Conservation (phyloP, 30 jellyfish, hydroid and myxozoan genomes). For the Hydractinia echinata region DNA sequence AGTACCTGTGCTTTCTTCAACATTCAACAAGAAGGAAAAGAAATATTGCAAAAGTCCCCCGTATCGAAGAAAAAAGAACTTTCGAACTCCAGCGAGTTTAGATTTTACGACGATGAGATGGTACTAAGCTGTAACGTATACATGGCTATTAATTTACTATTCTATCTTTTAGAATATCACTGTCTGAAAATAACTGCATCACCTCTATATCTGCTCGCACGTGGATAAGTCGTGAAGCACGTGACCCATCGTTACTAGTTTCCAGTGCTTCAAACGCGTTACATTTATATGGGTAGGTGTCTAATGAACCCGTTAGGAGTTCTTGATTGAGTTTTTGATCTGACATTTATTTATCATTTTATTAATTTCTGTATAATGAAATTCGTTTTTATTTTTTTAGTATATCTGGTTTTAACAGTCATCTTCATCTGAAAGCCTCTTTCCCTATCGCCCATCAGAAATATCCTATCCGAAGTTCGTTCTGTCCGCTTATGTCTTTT, state of each 20-base stretch:
- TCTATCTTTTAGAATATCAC: slow-evolving; percentile 38
- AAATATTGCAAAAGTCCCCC: too few species aligned
- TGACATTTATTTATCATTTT: background rate
- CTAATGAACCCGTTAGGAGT: background rate
- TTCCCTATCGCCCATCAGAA: slow-evolving; percentile 62
- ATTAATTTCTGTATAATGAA: background rate
- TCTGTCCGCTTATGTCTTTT: slow-evolving; percentile 91
- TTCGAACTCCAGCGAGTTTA: too few species aligned
- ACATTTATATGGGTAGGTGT: slow-evolving; percentile 49
- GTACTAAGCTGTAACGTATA: too few species aligned
- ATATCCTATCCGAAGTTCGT: slow-evolving; percentile 69
- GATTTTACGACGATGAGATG: too few species aligned
- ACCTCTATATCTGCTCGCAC: slow-evolving; percentile 85
- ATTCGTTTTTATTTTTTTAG: slow-evolving; percentile 22
- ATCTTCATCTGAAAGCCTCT: slow-evolving; percentile 48
- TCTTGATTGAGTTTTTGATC: background rate
- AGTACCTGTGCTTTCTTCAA: too few species aligned
- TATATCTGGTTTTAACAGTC: slow-evolving; percentile 43
- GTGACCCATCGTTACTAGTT: slow-evolving; percentile 84
- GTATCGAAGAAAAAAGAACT: too few species aligned
- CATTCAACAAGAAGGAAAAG: too few species aligned
- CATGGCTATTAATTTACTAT: too few species aligned
- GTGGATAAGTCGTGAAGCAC: slow-evolving; percentile 95
- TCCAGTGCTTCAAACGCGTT: slow-evolving; percentile 54
- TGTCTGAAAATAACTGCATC: slow-evolving; percentile 64